phyloP scores from a whole-genome alignment of 2,888 invertebrate species.

The Ametastegia equiseti region DNA sequence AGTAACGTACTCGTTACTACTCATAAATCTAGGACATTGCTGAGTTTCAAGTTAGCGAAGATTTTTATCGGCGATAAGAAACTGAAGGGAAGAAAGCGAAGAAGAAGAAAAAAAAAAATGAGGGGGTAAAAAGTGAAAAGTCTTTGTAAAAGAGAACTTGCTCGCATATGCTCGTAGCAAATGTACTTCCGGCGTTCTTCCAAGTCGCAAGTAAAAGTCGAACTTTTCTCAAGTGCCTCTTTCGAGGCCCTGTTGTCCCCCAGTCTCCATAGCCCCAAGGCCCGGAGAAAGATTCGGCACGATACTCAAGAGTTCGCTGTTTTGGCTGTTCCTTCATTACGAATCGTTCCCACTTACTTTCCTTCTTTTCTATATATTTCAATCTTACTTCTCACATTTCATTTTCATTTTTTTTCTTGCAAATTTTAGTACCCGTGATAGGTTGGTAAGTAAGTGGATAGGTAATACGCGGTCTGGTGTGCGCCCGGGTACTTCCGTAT shows the following conservation, averaged over 20 bases:
- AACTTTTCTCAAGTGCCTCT: slow-evolving; percentile 26
- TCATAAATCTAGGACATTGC: background rate
- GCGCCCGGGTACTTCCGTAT: slow-evolving; percentile 8
- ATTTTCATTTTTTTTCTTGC: background rate
- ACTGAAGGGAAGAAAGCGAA: background rate
- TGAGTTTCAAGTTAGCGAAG: background rate
- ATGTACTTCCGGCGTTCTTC: slow-evolving; percentile 34
- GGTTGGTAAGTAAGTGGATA: too few species aligned
- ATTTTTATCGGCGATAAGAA: background rate
- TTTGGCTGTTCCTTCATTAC: slow-evolving; percentile 5
- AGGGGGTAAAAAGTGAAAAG: background rate
- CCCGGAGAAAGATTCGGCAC: background rate
- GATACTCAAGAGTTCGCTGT: background rate
- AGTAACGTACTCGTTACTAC: background rate
- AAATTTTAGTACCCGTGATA: background rate
- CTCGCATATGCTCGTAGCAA: slow-evolving; percentile 23
- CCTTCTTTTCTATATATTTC: background rate
- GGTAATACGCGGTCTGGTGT: slow-evolving; percentile 16
- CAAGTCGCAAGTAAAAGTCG: slow-evolving; percentile 12
- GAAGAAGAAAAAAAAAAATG: background rate
- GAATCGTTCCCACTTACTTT: background rate
- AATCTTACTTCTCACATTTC: background rate
- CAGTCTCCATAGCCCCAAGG: background rate
- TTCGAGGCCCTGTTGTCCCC: background rate
- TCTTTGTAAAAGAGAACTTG: background rate